Evolutionary conservation across 2,888 invertebrate species (phyloP).

Genomic region (Agelastica alni): DNA sequence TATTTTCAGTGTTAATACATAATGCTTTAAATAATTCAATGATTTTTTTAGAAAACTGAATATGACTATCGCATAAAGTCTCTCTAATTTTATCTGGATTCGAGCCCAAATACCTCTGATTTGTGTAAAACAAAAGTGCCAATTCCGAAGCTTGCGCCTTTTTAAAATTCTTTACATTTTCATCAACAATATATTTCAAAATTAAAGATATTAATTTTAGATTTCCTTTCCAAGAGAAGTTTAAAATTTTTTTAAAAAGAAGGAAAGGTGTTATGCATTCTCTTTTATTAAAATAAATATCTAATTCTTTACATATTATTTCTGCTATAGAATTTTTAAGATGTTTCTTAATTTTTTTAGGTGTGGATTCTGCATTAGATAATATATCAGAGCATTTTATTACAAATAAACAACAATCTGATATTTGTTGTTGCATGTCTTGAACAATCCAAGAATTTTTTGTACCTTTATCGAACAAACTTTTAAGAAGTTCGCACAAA

Average conservation of each 20-base stretch:
- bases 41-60: conserved; percentile 56
- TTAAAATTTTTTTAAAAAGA: conserved; percentile 68
- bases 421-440: conserved; percentile 68
- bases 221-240: conserved; percentile 68
- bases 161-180: conserved; percentile 66
- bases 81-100: conserved; percentile 47
- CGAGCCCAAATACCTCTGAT: conserved; percentile 57
- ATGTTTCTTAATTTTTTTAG: conserved; percentile 52
- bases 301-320: conserved; percentile 61
- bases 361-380: conserved; percentile 49
- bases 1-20: conserved; percentile 49
- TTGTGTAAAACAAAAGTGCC: conserved; percentile 66
- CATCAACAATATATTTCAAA: conserved; percentile 64
- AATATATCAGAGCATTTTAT: conserved; percentile 66
- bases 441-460: conserved; percentile 67
- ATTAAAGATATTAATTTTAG: conserved; percentile 64
- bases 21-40: conserved; percentile 53
- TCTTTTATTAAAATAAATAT: conserved; percentile 66
- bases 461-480: conserved; percentile 67
- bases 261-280: conserved; percentile 68
- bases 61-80: conserved; percentile 57
- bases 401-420: conserved; percentile 67
- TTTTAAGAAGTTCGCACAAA: conserved; percentile 62
- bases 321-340: conserved; percentile 55
- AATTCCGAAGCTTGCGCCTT: conserved; percentile 71